These are phyloP conservation scores for Taenioides sp. DNA, from an alignment of 2,797 vertebrate genomes.

Conservation along the genomic window DNA sequence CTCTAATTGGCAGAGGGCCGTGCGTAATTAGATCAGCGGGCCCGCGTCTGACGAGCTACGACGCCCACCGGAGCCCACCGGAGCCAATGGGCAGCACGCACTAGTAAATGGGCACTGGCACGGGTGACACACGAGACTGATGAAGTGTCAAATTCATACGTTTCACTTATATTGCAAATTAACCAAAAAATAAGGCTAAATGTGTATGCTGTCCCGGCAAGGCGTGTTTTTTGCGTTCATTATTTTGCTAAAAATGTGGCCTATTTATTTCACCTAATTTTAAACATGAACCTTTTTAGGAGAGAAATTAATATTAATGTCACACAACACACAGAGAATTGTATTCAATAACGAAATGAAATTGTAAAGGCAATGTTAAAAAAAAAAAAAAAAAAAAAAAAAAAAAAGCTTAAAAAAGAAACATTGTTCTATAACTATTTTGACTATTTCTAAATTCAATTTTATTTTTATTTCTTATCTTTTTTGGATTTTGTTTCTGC, in stretches of 20 bases:
- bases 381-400: no score
- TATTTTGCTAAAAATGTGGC: background rate
- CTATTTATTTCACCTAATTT: background rate
- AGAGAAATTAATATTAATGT: background rate
- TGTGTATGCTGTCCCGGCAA: background rate
- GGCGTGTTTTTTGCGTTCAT: background rate
- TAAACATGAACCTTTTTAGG: background rate
- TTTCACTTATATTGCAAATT: background rate
- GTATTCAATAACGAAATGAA: background rate
- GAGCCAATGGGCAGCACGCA: conserved; percentile 5
- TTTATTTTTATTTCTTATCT: background rate
- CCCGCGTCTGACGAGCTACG: conserved; percentile 13
- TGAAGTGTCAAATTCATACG: background rate
- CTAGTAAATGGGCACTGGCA: conserved; percentile 11
- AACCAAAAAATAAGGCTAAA: background rate
- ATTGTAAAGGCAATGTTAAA: background rate
- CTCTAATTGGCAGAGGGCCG: conserved; percentile 58
- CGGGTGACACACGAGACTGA: conserved; percentile 5
- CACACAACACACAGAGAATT: background rate
- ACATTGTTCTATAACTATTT: background rate
- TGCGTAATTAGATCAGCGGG: conserved; percentile 63
- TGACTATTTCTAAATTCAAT: background rate
- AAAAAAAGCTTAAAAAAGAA: background rate
- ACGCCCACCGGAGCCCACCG: conserved; percentile 10
- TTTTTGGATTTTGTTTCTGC: background rate